phyloP scores from a whole-genome alignment of 2,888 invertebrate genomes.

The Pachydiplax longipennis region DNA sequence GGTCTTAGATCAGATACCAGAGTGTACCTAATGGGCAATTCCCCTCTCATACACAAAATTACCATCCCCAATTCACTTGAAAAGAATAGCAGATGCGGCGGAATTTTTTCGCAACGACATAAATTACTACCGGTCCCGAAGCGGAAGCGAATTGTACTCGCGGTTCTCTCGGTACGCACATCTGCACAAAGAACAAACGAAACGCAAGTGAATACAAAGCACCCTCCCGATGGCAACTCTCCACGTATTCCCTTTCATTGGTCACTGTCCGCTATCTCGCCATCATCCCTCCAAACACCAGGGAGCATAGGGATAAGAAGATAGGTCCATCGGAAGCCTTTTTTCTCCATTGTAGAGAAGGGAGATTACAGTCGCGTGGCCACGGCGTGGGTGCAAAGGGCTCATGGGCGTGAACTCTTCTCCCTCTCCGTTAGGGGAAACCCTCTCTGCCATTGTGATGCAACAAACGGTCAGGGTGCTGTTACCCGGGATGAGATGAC shows the following conservation, averaged over 20 bases:
- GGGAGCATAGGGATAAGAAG: not conserved
- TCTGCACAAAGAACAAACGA: not conserved
- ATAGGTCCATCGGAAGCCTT: conserved; percentile 2
- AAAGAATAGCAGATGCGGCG: not conserved
- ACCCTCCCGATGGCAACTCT: not conserved
- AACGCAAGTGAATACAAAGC: not conserved
- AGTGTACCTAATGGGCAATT: no score
- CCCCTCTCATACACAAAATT: no score
- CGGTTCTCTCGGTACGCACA: not conserved
- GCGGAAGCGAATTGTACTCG: not conserved
- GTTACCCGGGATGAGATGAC: not conserved
- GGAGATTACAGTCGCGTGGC: conserved; percentile 20
- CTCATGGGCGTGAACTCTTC: not conserved
- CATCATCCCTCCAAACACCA: not conserved
- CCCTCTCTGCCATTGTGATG: conserved; percentile 12
- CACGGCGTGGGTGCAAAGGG: not conserved
- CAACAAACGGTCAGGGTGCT: not conserved
- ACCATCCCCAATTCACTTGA: not conserved
- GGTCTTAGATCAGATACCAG: no score
- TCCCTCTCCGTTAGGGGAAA: not conserved
- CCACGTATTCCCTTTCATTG: not conserved
- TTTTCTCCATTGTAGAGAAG: not conserved
- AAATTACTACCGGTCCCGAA: not conserved
- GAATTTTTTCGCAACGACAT: not conserved
- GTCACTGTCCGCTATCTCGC: not conserved